These are phyloP conservation scores for Enoplolaimus lenunculus DNA, from an alignment of 2,888 invertebrate genomes.

Conservation along the genomic window DNA sequence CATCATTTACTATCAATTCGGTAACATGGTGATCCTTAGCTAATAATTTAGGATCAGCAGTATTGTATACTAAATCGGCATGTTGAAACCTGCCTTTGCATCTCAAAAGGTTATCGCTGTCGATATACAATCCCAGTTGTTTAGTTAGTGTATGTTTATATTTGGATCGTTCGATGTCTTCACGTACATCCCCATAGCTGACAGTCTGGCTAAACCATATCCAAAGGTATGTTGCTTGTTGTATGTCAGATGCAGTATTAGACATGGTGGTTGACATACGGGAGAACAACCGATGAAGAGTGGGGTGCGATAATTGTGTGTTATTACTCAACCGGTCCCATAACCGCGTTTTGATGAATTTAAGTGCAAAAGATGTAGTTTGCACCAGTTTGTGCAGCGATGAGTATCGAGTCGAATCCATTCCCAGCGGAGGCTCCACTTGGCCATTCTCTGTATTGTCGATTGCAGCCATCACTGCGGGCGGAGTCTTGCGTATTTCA, in stretches of 20 bases:
- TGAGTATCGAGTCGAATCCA: neutral
- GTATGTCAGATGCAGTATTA: neutral
- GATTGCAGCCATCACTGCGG: conserved; percentile 24
- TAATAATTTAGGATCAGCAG: neutral
- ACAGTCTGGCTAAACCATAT: neutral
- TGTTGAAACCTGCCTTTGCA: neutral
- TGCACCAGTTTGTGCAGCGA: neutral
- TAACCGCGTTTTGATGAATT: neutral
- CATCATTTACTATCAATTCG: neutral
- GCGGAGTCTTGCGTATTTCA: neutral
- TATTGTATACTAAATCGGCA: neutral
- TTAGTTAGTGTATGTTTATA: neutral
- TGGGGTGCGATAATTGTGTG: neutral
- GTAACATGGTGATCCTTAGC: neutral
- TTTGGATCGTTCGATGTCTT: neutral
- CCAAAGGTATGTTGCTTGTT: neutral
- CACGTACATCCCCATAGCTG: neutral
- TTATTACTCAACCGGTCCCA: neutral
- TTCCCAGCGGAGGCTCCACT: neutral
- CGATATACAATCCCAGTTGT: neutral
- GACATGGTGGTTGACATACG: neutral
- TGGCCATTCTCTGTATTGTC: neutral
- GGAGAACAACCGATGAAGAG: neutral
- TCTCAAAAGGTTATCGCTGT: neutral
- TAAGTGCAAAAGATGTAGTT: neutral